Base-by-base conservation (phyloP, 2,797 vertebrate genomes). In the Sebastes itinus region DNA sequence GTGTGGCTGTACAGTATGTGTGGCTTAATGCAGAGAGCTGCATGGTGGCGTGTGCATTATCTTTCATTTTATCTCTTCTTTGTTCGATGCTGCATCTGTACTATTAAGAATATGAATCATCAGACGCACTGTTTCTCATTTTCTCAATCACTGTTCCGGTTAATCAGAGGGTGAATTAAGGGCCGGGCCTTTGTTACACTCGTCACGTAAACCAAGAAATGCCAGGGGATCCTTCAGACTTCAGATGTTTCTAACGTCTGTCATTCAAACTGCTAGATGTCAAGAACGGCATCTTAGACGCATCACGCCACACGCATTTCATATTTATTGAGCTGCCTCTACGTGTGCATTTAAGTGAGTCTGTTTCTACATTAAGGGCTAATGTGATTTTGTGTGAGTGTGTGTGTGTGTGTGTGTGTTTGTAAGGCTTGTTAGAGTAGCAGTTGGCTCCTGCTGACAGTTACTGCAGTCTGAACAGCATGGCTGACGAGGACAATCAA, bases 401-500 rank as follows among this genome's bases (percentile, higher is more conserved):
- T 49, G 62, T 60, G 68, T 66, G 67, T 32, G 63, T 27, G 12
- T 42, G 69, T 61, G 64, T 69, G 71, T 78, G 73, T 72, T 80
- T 81, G 67, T 80, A 65, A 71, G 70, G 74, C 88, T 93, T 92
- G 90, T 94, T 94, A 92, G 86, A 71, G 86, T 58, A 88, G 89
- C 88, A 90, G 87, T 91, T 86, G 88, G 88, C 85, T 92, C 89
- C 86, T 88, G 88, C 89, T 92, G 91, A 94, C 91, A 94, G 90
- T 76, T 84, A 87, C 91, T 87, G 92, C 92, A 92, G 92, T 89
- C 81, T 84, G 80, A 91, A 88, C 89, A 92, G 87, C 90, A 83
- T 86, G 90, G 84, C 85, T 91, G 89, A 93, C 20, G 74, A 93
- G 86, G 88, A 93, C 88, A 94, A 94, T 94, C 92, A 94, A 93